Evolutionary conservation across 1,140 invertebrate genomes (phyloP).

Genomic region (Cecropterus lyciades): DNA sequence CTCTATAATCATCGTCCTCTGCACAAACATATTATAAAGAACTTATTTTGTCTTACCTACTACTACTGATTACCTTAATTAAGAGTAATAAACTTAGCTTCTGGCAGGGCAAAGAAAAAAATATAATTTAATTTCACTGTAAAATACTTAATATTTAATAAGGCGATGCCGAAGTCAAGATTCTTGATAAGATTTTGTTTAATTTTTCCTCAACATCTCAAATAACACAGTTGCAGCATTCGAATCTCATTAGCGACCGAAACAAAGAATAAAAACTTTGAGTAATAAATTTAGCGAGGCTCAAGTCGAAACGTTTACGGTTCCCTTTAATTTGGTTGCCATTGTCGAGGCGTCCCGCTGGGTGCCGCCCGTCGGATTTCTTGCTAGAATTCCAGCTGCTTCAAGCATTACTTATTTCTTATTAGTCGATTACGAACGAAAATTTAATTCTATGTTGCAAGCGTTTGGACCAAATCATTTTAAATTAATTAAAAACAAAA

Average conservation of each 20-base stretch:
- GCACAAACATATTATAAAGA: slow-evolving; percentile 52
- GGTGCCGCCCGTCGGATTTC: slow-evolving; percentile 69
- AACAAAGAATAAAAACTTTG: slow-evolving; percentile 76
- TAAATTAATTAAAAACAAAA: slow-evolving; percentile 41
- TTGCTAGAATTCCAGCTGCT: slow-evolving; percentile 78
- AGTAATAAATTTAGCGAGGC: slow-evolving; percentile 82
- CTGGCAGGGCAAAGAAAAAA: slow-evolving; percentile 20
- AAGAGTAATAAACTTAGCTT: slow-evolving; percentile 27
- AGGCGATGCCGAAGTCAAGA: slow-evolving; percentile 10
- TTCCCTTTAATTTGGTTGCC: slow-evolving; percentile 82
- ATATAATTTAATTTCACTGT: slow-evolving; percentile 4
- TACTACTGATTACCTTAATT: slow-evolving; percentile 14
- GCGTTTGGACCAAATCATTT: slow-evolving; percentile 37
- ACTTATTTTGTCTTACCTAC: slow-evolving; percentile 26
- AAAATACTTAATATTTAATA: slow-evolving; percentile 22
- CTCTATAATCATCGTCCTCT: slow-evolving; percentile 52
- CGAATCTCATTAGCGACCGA: slow-evolving; percentile 79
- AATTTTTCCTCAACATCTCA: slow-evolving; percentile 60
- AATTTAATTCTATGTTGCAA: slow-evolving; percentile 60
- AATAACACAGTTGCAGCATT: slow-evolving; percentile 74
- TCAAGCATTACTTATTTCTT: slow-evolving; percentile 76
- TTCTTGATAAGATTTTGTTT: slow-evolving; percentile 54
- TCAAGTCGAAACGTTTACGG: slow-evolving; percentile 79
- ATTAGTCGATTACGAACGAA: slow-evolving; percentile 75
- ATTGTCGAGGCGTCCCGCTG: slow-evolving; percentile 79